A percentile compares a stretch with the other conserved stretches of the same genome.
phyloP scores from a whole-genome alignment of 2,797 vertebrate species.

The Diplodus sargus region DNA sequence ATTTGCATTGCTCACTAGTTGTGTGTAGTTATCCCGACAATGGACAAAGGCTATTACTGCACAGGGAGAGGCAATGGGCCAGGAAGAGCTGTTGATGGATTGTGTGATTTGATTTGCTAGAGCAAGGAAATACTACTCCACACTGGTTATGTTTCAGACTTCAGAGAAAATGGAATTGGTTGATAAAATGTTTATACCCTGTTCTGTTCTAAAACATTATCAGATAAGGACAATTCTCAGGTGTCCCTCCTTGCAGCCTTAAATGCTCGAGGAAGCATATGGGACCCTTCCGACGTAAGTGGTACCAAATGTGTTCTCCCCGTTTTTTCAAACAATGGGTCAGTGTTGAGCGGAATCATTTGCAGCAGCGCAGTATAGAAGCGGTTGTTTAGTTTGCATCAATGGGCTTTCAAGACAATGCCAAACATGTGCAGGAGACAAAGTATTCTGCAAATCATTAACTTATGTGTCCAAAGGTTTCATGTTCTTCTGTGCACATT shows the following conservation, averaged over 20 bases:
- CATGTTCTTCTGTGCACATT: not conserved
- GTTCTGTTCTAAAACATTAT: constrained; percentile 42
- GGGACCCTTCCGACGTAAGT: constrained; percentile 77
- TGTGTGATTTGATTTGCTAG: constrained; percentile 35
- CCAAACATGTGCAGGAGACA: constrained; percentile 30
- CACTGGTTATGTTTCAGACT: constrained; percentile 13
- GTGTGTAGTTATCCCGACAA: constrained; percentile 25
- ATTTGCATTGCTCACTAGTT: constrained; percentile 19
- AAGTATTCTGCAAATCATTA: not conserved
- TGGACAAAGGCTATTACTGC: constrained; percentile 10
- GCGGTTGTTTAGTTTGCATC: constrained; percentile 44
- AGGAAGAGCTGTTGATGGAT: constrained; percentile 26
- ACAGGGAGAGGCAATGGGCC: constrained; percentile 25
- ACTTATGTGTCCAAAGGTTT: not conserved
- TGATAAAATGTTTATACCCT: constrained; percentile 8
- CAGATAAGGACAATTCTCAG: constrained; percentile 60
- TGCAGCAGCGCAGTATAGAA: constrained; percentile 32
- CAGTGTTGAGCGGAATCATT: constrained; percentile 79
- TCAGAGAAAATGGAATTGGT: constrained; percentile 18
- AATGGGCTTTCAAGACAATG: constrained; percentile 28
- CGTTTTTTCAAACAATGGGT: constrained; percentile 77
- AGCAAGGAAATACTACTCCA: constrained; percentile 9
- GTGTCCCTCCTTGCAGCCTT: constrained; percentile 42
- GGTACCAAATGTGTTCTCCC: constrained; percentile 79
- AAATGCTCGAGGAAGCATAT: constrained; percentile 63